These are phyloP conservation scores for Perccottus glenii DNA, from an alignment of 2,113 vertebrate species.

Conservation along the genomic window DNA sequence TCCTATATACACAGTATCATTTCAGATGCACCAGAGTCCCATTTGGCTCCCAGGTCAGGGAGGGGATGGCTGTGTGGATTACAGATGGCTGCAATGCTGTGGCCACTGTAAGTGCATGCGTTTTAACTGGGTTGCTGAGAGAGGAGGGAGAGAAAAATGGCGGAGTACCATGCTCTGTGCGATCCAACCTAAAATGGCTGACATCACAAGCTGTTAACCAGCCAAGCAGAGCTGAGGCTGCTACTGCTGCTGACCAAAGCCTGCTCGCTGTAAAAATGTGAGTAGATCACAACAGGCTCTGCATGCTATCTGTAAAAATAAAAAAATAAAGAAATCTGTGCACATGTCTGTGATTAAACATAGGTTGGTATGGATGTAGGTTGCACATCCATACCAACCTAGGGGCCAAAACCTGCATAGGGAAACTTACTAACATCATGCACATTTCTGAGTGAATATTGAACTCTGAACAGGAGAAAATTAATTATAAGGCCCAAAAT, in stretches of 20 bases:
- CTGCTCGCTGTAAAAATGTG: slow-evolving; percentile 33
- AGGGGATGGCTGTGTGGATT: slow-evolving; percentile 55
- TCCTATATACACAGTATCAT: slow-evolving; percentile 24
- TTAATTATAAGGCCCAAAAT: too few relatives aligned
- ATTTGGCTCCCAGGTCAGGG: slow-evolving; percentile 53
- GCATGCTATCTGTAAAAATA: slow-evolving; percentile 8
- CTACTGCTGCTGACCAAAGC: slow-evolving; percentile 63
- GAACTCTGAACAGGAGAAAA: too few relatives aligned
- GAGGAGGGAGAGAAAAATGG: slow-evolving; percentile 74
- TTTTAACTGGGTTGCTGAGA: slow-evolving; percentile 73
- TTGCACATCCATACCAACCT: too few relatives aligned
- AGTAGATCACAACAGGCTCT: slow-evolving; percentile 10
- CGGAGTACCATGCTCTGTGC: slow-evolving; percentile 75
- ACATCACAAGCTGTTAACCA: slow-evolving; percentile 80
- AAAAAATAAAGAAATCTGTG: slow-evolving; percentile 21
- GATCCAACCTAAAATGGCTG: slow-evolving; percentile 85
- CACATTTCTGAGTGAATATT: too few relatives aligned
- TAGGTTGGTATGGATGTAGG: too few relatives aligned
- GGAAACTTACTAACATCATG: too few relatives aligned
- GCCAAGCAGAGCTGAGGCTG: slow-evolving; percentile 70
- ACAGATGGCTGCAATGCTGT: slow-evolving; percentile 56
- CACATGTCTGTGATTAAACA: too few relatives aligned
- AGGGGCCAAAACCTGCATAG: too few relatives aligned
- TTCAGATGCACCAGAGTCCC: slow-evolving; percentile 41
- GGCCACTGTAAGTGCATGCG: slow-evolving; percentile 68